Percentiles rank a stretch among this genome's conserved stretches.
Evolutionary conservation across 2,797 vertebrate species (phyloP).

Genomic region (Eutrigla gurnardus): DNA sequence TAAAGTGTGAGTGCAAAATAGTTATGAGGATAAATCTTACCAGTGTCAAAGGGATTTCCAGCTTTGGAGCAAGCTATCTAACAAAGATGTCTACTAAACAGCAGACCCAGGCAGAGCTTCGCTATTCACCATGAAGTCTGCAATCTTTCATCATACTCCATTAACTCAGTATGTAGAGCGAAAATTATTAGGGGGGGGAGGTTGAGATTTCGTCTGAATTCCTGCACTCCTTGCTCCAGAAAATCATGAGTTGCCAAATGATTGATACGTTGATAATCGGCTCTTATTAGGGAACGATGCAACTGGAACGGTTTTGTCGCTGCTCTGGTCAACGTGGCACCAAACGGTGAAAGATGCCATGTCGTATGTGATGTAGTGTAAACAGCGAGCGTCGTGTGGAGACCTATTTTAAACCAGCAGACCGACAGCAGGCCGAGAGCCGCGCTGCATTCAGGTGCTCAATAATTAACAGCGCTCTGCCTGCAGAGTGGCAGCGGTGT

Average conservation of each 20-base stretch:
- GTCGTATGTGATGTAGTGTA: constrained; percentile 50
- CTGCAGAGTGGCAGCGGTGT: constrained; percentile 46
- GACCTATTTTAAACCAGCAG: constrained; percentile 68
- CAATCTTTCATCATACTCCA: constrained; percentile 11
- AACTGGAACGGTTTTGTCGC: background rate
- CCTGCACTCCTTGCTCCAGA: too few relatives aligned
- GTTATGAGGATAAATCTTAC: too few relatives aligned
- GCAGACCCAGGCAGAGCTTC: constrained; percentile 5
- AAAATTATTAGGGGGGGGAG: background rate
- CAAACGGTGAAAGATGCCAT: constrained; percentile 30
- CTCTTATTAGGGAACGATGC: constrained; percentile 30
- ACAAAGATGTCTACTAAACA: background rate
- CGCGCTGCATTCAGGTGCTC: constrained; percentile 70
- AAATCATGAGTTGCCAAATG: constrained; percentile 17
- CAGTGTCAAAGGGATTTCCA: background rate
- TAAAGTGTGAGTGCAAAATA: too few relatives aligned
- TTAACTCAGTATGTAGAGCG: background rate
- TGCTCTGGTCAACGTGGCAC: too few relatives aligned
- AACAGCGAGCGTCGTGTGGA: constrained; percentile 22
- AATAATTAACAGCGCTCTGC: constrained; percentile 77
- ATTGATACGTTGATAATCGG: constrained; percentile 30
- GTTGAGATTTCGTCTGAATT: constrained; percentile 12
- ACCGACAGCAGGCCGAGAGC: constrained; percentile 61
- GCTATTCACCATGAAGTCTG: background rate
- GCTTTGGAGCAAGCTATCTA: background rate